Percentiles rank a stretch among this genome's conserved stretches.
Evolutionary conservation across 1,140 invertebrate species (phyloP).

Genomic region (Euwallacea fornicatus): DNA sequence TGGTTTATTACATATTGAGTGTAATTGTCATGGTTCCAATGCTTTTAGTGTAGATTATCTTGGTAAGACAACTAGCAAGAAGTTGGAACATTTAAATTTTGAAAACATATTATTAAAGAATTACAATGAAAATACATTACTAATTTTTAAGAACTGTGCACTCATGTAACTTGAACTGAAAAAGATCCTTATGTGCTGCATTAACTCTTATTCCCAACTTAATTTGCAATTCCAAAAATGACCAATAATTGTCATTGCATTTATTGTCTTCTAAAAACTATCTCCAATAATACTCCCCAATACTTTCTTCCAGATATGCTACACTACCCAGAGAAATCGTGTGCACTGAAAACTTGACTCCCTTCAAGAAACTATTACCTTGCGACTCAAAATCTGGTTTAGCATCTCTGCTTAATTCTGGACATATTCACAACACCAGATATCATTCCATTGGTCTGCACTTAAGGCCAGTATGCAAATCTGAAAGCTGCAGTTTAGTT

Average conservation of each 20-base stretch:
- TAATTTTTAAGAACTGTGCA: too few relatives aligned
- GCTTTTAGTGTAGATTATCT: too few relatives aligned
- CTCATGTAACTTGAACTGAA: too few relatives aligned
- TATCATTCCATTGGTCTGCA: slow-evolving; percentile 91
- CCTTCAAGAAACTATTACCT: slow-evolving; percentile 95
- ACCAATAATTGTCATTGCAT: too few relatives aligned
- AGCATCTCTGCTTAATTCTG: slow-evolving; percentile 85
- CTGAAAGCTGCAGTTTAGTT: slow-evolving; percentile 63
- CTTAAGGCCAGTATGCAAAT: slow-evolving; percentile 76
- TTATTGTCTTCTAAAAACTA: too few relatives aligned
- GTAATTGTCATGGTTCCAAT: too few relatives aligned
- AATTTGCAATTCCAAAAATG: background rate
- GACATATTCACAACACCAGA: slow-evolving; percentile 87
- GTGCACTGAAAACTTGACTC: slow-evolving; percentile 98
- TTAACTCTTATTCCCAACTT: background rate
- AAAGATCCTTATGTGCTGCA: too few relatives aligned
- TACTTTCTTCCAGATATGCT: slow-evolving; percentile 71
- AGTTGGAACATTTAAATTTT: too few relatives aligned
- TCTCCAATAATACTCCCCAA: background rate
- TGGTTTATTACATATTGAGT: too few relatives aligned
- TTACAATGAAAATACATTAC: too few relatives aligned
- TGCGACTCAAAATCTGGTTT: slow-evolving; percentile 87
- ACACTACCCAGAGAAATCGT: slow-evolving; percentile 92
- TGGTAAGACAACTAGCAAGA: too few relatives aligned
- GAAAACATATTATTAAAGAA: too few relatives aligned